Conservation (phyloP, 2,113 vertebrate species). For the Ptilorrhoa leucosticta region DNA sequence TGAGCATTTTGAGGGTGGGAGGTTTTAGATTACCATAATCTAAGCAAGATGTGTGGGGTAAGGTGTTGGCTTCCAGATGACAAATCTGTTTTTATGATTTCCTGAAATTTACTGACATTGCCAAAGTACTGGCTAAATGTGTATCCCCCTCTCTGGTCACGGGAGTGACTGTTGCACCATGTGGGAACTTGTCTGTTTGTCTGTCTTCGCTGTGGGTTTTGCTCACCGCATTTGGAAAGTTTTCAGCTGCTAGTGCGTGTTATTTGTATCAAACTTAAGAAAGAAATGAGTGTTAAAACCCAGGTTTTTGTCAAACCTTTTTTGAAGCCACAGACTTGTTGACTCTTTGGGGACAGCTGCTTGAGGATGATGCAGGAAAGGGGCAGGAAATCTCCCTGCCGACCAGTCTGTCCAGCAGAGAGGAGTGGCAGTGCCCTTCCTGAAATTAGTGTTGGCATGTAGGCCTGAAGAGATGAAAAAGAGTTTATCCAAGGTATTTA, state of each 20-base stretch:
- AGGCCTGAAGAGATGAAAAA: not conserved
- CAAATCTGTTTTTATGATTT: not conserved
- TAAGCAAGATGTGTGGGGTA: not conserved
- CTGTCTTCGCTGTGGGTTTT: not conserved
- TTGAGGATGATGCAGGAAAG: not conserved
- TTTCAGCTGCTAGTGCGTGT: not conserved
- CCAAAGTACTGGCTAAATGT: not conserved
- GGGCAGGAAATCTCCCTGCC: not conserved
- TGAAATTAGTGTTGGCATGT: not conserved
- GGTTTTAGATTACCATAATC: not conserved
- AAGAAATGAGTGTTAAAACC: not conserved
- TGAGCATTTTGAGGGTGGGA: not conserved
- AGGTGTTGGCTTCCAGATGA: not conserved
- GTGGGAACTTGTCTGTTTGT: not conserved
- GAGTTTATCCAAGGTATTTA: not conserved
- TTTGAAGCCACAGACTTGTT: not conserved
- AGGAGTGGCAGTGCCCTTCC: not conserved
- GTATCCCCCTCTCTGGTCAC: not conserved
- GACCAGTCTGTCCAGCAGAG: not conserved
- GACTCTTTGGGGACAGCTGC: not conserved
- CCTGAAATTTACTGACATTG: not conserved
- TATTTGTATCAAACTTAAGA: not conserved
- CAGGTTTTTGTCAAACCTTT: not conserved
- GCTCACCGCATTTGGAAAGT: not conserved
- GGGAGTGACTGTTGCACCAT: accelerated